These are phyloP conservation scores for Dendrolimus pini DNA, from an alignment of 2,888 invertebrate genomes.

Conservation along the genomic window DNA sequence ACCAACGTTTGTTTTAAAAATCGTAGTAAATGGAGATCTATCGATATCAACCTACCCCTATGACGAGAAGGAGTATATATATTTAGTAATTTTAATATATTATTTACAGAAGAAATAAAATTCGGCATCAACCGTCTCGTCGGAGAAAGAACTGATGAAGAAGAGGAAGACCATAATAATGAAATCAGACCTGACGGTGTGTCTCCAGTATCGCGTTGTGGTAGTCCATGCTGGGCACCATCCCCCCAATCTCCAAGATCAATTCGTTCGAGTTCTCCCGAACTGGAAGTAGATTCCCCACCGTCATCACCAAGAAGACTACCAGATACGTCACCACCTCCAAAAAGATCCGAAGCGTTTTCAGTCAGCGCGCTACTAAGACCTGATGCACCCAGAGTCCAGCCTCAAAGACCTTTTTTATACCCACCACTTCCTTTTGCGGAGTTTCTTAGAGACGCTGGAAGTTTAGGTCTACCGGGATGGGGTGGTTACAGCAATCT, in stretches of 20 bases:
- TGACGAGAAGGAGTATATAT: too few species aligned
- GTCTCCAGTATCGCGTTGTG: conserved; percentile 69
- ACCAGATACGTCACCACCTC: conserved; percentile 63
- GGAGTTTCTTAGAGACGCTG: conserved; percentile 78
- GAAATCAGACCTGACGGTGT: conserved; percentile 49
- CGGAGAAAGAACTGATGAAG: conserved; percentile 79
- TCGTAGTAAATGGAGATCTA: too few species aligned
- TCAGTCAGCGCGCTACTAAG: conserved; percentile 88
- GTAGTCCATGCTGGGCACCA: conserved; percentile 75
- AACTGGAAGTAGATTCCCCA: conserved; percentile 86
- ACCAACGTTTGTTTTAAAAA: too few species aligned
- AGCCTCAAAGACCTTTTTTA: conserved; percentile 77
- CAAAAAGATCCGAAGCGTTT: conserved; percentile 88
- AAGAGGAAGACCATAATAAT: conserved; percentile 70
- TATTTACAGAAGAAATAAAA: conserved; percentile 85
- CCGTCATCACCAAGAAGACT: conserved; percentile 77
- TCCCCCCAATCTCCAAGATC: conserved; percentile 66
- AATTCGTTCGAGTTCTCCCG: conserved; percentile 79
- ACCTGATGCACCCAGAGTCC: conserved; percentile 84
- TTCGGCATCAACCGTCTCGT: conserved; percentile 90
- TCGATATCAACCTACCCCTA: too few species aligned
- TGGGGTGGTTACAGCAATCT: conserved; percentile 76
- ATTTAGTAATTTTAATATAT: conserved; percentile 5
- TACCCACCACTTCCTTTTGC: conserved; percentile 79
- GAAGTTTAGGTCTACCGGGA: conserved; percentile 66